Base-by-base conservation (phyloP, 2,888 invertebrate species). In the Scaptodrosophila latifasciaeformis region DNA sequence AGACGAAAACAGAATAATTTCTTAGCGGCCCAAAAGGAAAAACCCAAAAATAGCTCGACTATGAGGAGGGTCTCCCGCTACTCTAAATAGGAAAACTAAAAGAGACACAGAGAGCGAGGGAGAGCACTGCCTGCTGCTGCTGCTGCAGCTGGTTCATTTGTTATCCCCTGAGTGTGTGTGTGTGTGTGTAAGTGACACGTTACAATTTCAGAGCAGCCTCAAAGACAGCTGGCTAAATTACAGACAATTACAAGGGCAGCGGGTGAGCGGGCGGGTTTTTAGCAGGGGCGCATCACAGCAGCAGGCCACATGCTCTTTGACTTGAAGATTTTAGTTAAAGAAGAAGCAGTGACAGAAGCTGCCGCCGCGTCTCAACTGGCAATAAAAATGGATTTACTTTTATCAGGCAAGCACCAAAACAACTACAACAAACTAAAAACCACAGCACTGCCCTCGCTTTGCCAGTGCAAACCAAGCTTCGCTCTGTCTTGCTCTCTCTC, bases 171-270 rank as follows among this genome's bases (percentile, higher is more conserved):
- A 66, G 75, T 72, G 69, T 75, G 66, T 70, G 71, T 60, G 49
- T 43, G 49, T 27, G 5, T 27, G 27, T 9, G 5, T 9, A 27
- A 27, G 27, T 27, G 9, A 9, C 17, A 10, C 37, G 9, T 10
- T 37, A 15, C 17, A 10, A 15, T 37, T 37, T 7, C 9, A 18
- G 15, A n/a, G n/a, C n/a, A n/a, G n/a, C n/a, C n/a, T n/a, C n/a
- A 42, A 9, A 30, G 31, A 60, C 69, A 67, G 76, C 72, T 76
- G 70, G 67, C 62, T 68, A 70, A 72, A 72, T 77, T 74, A 68
- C 68, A 70, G 64, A 64, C 74, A 72, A 77, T 77, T 77, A 77
- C 74, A 72, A 53, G 15, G 44, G 13, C 49, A 42, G 42, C 49
- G 31, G 44, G n/a, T n/a, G n/a, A n/a, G n/a, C n/a, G n/a, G n/a